phyloP scores from a whole-genome alignment of 2,888 invertebrate species.

The Stenichneumon culpator region DNA sequence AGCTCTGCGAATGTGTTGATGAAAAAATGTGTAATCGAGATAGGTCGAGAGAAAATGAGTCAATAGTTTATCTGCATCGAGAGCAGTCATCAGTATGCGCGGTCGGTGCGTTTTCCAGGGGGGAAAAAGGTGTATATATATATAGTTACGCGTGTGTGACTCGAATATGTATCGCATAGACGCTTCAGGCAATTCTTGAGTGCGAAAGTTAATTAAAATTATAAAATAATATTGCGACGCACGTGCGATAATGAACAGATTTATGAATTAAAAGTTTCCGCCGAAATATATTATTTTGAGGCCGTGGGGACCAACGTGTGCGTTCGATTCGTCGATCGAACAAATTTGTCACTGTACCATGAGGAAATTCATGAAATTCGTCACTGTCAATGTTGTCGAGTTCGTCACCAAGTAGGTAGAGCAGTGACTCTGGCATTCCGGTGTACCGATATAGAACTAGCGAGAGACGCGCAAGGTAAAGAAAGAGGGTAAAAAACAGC shows the following conservation, averaged over 20 bases:
- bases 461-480: neutral
- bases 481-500: slow-evolving; percentile 44
- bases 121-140: slow-evolving; percentile 62
- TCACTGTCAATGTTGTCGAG: slow-evolving; percentile 25
- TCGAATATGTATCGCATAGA: neutral
- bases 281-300: neutral
- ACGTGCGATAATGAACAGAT: slow-evolving; percentile 62
- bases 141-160: neutral
- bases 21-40: slow-evolving; percentile 33
- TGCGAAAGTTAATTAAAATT: slow-evolving; percentile 73
- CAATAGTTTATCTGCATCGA: slow-evolving; percentile 52
- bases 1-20: slow-evolving; percentile 20
- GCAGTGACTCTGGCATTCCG: slow-evolving; percentile 14
- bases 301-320: neutral
- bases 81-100: slow-evolving; percentile 70
- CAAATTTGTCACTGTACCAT: slow-evolving; percentile 22
- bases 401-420: slow-evolving; percentile 42
- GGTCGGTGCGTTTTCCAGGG: slow-evolving; percentile 76
- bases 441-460: slow-evolving; percentile 12
- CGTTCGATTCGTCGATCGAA: slow-evolving; percentile 39
- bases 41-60: slow-evolving; percentile 46
- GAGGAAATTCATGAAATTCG: slow-evolving; percentile 18
- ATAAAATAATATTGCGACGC: slow-evolving; percentile 1
- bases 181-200: slow-evolving; percentile 3
- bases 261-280: neutral